A percentile compares a stretch with the other conserved stretches of the same genome.
phyloP scores from a whole-genome alignment of 2,113 vertebrate species.

The Microtus oregoni region DNA sequence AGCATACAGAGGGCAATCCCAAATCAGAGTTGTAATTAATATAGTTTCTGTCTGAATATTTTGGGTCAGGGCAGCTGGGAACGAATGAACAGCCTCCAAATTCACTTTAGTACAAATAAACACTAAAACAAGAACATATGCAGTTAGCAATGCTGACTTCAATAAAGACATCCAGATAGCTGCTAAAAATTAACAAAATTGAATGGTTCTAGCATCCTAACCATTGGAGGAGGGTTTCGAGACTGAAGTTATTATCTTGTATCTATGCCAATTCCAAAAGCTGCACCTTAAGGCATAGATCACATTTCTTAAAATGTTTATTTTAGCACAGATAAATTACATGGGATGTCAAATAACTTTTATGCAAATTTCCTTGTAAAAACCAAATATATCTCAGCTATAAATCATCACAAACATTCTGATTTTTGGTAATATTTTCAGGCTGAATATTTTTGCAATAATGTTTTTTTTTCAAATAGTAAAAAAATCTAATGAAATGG shows the following conservation, averaged over 20 bases:
- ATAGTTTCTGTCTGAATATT: too few relatives aligned
- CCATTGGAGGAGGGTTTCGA: background rate
- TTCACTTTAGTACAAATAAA: background rate
- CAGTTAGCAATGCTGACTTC: background rate
- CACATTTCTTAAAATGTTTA: background rate
- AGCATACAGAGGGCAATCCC: too few relatives aligned
- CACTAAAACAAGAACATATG: background rate
- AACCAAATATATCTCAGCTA: constrained; percentile 2
- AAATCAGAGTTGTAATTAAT: too few relatives aligned
- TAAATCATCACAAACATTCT: constrained; percentile 31
- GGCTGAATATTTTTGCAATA: constrained; percentile 15
- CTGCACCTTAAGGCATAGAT: background rate
- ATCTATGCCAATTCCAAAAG: constrained; percentile 14
- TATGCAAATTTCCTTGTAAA: constrained; percentile 26
- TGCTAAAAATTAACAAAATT: constrained; percentile 6
- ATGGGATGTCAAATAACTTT: background rate
- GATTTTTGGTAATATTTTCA: constrained; percentile 13
- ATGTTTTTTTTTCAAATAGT: constrained; percentile 38
- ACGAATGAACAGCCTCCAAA: too few relatives aligned
- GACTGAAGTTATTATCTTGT: background rate
- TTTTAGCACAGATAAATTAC: constrained; percentile 52
- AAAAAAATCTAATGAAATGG: constrained; percentile 49
- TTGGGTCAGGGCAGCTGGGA: too few relatives aligned
- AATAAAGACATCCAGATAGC: background rate
- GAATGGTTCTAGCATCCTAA: background rate